A percentile compares a stretch with the other conserved stretches of the same genome.
Conservation (phyloP, 2,888 invertebrate species). For the Malthinus flaveolus region DNA sequence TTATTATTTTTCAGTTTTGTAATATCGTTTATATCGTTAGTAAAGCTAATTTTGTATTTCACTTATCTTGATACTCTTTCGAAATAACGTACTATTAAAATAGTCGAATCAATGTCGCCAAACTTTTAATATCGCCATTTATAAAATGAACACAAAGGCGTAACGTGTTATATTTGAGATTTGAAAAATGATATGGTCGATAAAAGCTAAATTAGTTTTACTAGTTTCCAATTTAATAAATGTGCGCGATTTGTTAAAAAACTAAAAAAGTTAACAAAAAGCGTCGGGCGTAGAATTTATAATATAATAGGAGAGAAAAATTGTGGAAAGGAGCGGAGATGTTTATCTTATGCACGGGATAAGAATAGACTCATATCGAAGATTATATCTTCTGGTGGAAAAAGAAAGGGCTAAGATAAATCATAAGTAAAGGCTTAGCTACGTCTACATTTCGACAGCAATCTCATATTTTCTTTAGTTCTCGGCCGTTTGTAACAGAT, state of each 20-base stretch:
- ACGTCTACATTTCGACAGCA: conserved; percentile 49
- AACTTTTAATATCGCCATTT: conserved; percentile 8
- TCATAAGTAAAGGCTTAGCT: conserved; percentile 45
- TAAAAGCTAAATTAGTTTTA: conserved; percentile 13
- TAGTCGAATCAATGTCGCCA: not conserved
- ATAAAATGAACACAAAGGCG: not conserved
- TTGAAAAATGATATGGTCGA: conserved; percentile 9
- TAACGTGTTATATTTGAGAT: not conserved
- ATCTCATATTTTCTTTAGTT: conserved; percentile 48
- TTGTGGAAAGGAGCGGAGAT: conserved; percentile 27
- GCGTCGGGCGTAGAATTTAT: conserved; percentile 6
- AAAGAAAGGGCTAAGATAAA: conserved; percentile 39
- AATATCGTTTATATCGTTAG: not conserved
- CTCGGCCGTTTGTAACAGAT: conserved; percentile 48
- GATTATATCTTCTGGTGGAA: conserved; percentile 33
- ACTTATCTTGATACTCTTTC: too few species aligned
- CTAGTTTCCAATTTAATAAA: conserved; percentile 12
- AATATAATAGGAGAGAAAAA: conserved; percentile 17
- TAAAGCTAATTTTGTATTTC: too few species aligned
- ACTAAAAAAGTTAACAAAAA: not conserved
- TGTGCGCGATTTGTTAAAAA: conserved; percentile 11
- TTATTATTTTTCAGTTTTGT: not conserved
- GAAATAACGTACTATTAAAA: not conserved
- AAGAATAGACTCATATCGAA: conserved; percentile 31
- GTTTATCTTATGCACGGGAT: conserved; percentile 29